Evolutionary conservation across 1,140 invertebrate genomes (phyloP).

Genomic region (Panulirus ornatus): DNA sequence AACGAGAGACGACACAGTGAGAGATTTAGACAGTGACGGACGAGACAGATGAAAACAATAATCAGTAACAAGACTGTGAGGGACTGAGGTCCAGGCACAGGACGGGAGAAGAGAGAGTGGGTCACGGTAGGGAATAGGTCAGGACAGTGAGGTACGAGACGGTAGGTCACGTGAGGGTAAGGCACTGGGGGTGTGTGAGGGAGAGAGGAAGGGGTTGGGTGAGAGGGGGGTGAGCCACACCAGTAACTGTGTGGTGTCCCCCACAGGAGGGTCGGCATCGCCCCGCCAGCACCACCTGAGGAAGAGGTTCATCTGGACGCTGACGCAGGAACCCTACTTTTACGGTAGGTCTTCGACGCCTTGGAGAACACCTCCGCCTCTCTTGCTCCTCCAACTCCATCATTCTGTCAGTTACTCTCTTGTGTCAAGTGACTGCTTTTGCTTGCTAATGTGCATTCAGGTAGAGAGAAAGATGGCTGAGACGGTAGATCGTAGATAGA

Average conservation of each 20-base stretch:
- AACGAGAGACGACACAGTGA: background rate
- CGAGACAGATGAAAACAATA: too few species aligned
- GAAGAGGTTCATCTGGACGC: slow-evolving; percentile 65
- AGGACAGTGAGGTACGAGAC: background rate
- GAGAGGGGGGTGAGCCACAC: background rate
- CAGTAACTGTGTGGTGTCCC: background rate
- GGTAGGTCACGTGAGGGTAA: background rate
- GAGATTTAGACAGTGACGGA: background rate
- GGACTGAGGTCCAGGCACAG: too few species aligned
- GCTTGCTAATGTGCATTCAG: too few species aligned
- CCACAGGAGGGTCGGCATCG: background rate
- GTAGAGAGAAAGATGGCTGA: too few species aligned
- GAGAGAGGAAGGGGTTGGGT: background rate
- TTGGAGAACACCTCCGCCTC: background rate
- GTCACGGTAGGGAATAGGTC: background rate
- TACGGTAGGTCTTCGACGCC: slow-evolving; percentile 29
- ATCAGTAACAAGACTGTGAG: too few species aligned
- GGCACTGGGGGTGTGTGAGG: background rate
- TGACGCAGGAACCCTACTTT: slow-evolving; percentile 67
- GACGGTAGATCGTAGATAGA: too few species aligned
- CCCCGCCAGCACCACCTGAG: slow-evolving; percentile 34
- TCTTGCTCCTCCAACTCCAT: background rate
- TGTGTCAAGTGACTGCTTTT: too few species aligned
- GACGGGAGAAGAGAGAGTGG: background rate
- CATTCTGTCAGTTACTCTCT: background rate